phyloP scores from a whole-genome alignment of 2,113 vertebrate genomes.

The Apteryx mantelli region DNA sequence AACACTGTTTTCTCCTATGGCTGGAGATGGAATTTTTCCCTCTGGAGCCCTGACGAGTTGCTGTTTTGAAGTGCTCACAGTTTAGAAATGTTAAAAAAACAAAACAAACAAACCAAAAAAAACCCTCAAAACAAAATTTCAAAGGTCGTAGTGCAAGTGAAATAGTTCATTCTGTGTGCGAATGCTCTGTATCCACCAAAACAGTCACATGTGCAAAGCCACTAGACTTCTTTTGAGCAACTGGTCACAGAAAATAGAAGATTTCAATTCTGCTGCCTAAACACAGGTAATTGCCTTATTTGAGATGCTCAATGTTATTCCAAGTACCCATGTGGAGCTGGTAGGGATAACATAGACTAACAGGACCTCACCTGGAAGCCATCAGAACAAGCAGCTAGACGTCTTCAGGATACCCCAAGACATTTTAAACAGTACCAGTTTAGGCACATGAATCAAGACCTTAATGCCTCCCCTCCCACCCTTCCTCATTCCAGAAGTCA shows the following conservation, averaged over 20 bases:
- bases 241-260: not conserved
- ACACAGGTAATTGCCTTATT: not conserved
- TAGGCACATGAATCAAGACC: not conserved
- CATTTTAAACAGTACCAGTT: not conserved
- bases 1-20: not conserved
- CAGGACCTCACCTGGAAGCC: not conserved
- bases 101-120: not conserved
- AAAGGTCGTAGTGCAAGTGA: not conserved
- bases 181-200: not conserved
- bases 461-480: not conserved
- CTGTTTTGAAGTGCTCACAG: not conserved
- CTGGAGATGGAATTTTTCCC: not conserved
- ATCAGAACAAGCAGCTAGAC: not conserved
- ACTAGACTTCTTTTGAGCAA: not conserved
- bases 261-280: not conserved
- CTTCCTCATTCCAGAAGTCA: not conserved
- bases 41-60: not conserved
- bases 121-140: not conserved
- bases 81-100: not conserved
- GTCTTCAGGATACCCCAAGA: not conserved
- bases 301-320: not conserved
- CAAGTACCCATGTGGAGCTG: not conserved
- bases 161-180: not conserved
- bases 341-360: not conserved
- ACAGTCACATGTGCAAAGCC: not conserved